Evolutionary conservation across 1,140 invertebrate species (phyloP).

Genomic region (Drosophila micromelanica): DNA sequence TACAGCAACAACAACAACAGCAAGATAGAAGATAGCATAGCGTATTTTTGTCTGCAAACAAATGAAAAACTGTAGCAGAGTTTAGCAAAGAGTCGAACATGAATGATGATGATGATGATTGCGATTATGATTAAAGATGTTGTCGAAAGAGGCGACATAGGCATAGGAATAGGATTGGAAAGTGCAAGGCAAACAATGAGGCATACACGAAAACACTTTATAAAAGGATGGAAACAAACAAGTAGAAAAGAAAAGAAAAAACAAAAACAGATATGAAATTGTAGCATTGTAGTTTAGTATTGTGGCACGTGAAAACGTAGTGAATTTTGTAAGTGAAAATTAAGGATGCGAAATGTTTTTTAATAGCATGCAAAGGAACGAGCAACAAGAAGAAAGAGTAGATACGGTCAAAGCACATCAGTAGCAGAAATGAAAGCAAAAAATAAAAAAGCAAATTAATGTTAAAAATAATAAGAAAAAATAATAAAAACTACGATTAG

Average conservation of each 20-base stretch:
- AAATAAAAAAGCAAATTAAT: slow-evolving; percentile 17
- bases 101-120: background rate
- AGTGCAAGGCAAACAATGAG: slow-evolving; percentile 55
- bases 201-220: slow-evolving; percentile 61
- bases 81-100: slow-evolving; percentile 18
- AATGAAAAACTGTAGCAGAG: slow-evolving; percentile 28
- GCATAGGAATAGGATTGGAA: slow-evolving; percentile 16
- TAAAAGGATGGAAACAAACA: slow-evolving; percentile 43
- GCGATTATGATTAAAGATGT: slow-evolving; percentile 11
- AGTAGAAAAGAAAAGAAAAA: slow-evolving; percentile 13
- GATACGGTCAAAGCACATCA: slow-evolving; percentile 1
- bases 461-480: slow-evolving; percentile 9
- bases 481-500: slow-evolving; percentile 52
- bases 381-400: slow-evolving; percentile 21
- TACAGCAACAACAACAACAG: slow-evolving; percentile 38
- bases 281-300: slow-evolving; percentile 65
- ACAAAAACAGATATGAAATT: slow-evolving; percentile 28
- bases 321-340: slow-evolving; percentile 27
- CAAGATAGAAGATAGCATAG: slow-evolving; percentile 39
- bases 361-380: slow-evolving; percentile 26
- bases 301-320: slow-evolving; percentile 41
- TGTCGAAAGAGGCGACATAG: background rate
- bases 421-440: slow-evolving; percentile 31
- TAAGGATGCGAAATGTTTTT: slow-evolving; percentile 28
- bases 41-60: slow-evolving; percentile 54